Evolutionary conservation across 2,797 vertebrate species (phyloP).

Genomic region (Lacerta viridis): DNA sequence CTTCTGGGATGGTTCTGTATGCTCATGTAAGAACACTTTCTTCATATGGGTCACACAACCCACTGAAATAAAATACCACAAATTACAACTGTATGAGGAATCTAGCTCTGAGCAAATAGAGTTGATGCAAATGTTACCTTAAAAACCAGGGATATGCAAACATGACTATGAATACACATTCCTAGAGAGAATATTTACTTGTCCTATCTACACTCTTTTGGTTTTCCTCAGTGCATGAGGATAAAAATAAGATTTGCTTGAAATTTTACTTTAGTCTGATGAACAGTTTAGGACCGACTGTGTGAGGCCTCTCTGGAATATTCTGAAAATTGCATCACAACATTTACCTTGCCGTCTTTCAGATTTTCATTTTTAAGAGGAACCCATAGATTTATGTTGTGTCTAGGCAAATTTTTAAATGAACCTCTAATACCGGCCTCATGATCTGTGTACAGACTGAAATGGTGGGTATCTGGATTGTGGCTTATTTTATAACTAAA

Average conservation of each 20-base stretch:
- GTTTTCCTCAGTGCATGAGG: neutral
- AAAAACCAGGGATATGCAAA: neutral
- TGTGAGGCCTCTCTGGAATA: neutral
- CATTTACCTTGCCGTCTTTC: neutral
- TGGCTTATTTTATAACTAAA: neutral
- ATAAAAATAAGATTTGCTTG: neutral
- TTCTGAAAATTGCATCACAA: no score
- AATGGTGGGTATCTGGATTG: neutral
- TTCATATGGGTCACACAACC: neutral
- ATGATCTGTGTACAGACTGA: neutral
- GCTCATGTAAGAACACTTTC: neutral
- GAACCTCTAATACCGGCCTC: neutral
- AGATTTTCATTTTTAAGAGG: neutral
- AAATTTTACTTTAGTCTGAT: neutral
- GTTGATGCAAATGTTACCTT: neutral
- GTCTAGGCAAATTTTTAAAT: neutral
- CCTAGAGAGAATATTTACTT: neutral
- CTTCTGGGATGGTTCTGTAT: neutral
- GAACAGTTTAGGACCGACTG: neutral
- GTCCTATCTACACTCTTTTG: neutral
- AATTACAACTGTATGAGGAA: neutral
- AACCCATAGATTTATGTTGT: neutral
- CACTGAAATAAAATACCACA: neutral
- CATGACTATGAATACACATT: neutral
- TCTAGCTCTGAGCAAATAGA: neutral